Conservation (phyloP, 1,140 invertebrate genomes). For the Melipona quadrifasciata region DNA sequence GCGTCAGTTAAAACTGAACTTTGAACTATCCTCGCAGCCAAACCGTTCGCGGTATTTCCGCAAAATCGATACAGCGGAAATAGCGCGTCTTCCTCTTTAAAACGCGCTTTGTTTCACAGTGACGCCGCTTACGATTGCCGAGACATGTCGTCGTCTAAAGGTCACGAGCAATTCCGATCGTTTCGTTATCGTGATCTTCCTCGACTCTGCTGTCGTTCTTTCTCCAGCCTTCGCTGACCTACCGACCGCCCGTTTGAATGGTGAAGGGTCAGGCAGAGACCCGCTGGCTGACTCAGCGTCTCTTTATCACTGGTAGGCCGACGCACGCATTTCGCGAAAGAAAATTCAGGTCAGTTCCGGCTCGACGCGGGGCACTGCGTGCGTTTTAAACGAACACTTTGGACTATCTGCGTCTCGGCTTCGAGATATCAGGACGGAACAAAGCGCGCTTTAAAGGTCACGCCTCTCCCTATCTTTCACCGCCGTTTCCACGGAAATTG, state of each 20-base stretch:
- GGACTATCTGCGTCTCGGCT: neutral
- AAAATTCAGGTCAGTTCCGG: conserved; percentile 8
- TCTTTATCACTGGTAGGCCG: neutral
- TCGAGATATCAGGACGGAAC: conserved; percentile 3
- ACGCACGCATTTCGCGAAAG: neutral
- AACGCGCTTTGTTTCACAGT: neutral
- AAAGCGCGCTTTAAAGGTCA: neutral
- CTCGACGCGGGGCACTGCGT: neutral
- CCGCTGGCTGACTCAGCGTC: neutral
- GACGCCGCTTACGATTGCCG: neutral
- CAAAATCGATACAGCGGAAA: neutral
- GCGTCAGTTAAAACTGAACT: neutral
- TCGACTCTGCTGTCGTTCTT: neutral
- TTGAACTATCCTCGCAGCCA: neutral
- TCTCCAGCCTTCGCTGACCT: neutral
- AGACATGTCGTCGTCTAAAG: neutral
- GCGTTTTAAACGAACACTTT: neutral
- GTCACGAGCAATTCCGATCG: neutral
- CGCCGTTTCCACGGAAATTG: neutral
- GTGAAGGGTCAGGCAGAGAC: neutral
- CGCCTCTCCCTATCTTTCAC: neutral
- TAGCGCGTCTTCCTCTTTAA: neutral
- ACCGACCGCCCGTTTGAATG: too few species aligned
- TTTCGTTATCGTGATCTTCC: neutral
- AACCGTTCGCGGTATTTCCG: neutral